Evolutionary conservation across 2,888 invertebrate genomes (phyloP).

Genomic region (Drosophila limbata): DNA sequence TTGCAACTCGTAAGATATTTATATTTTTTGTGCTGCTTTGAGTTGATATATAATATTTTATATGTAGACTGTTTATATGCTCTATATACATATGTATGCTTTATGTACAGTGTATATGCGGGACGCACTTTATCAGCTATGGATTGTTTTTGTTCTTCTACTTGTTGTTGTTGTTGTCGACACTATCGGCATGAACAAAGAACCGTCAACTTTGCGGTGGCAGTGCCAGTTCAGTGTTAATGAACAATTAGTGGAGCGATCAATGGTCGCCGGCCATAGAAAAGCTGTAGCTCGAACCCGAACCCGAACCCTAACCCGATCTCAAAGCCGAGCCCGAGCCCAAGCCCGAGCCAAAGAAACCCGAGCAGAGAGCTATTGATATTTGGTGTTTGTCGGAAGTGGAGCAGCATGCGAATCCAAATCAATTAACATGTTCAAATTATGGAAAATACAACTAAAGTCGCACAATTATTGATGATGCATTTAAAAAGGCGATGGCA

Average conservation of each 20-base stretch:
- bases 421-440: slow-evolving; percentile 76
- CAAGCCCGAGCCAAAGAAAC: slow-evolving; percentile 7
- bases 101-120: slow-evolving; percentile 18
- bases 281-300: slow-evolving; percentile 14
- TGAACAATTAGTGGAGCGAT: slow-evolving; percentile 79
- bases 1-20: slow-evolving; percentile 15
- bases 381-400: slow-evolving; percentile 62
- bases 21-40: slow-evolving; percentile 1
- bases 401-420: slow-evolving; percentile 73
- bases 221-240: slow-evolving; percentile 62
- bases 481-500: slow-evolving; percentile 26
- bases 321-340: slow-evolving; percentile 14
- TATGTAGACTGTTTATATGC: slow-evolving; percentile 16
- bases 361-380: slow-evolving; percentile 4
- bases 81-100: slow-evolving; percentile 11
- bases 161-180: slow-evolving; percentile 28
- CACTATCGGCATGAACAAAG: slow-evolving; percentile 77
- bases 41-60: slow-evolving; percentile 17
- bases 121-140: slow-evolving; percentile 51
- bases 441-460: slow-evolving; percentile 59
- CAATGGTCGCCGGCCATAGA: slow-evolving; percentile 60
- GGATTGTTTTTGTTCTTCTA: slow-evolving; percentile 22
- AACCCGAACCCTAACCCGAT: slow-evolving; percentile 14
- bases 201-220: slow-evolving; percentile 39
- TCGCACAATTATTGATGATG: slow-evolving; percentile 53